Conservation (phyloP, 2,797 vertebrate species). For the Hyperoplus immaculatus region DNA sequence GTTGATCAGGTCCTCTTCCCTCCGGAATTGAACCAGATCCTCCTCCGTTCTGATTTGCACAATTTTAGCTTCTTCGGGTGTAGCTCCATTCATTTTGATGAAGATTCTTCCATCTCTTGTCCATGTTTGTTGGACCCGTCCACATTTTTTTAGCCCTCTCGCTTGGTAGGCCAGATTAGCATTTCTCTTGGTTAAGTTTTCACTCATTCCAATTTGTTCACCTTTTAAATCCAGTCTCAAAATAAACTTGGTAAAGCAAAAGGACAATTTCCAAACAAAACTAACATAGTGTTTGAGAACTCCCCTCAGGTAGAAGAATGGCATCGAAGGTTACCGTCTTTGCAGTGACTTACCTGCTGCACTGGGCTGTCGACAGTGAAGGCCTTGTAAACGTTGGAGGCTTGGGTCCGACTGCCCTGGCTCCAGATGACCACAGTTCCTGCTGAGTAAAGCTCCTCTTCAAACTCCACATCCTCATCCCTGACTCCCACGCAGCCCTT, state of each 20-base stretch:
- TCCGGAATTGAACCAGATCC: too few relatives aligned
- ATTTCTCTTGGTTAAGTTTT: too few relatives aligned
- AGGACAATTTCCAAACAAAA: neutral
- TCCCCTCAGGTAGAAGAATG: neutral
- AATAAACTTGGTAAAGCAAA: neutral
- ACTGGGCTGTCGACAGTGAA: conserved; percentile 97
- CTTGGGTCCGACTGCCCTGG: conserved; percentile 91
- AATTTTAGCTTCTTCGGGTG: too few relatives aligned
- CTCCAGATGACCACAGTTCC: conserved; percentile 98
- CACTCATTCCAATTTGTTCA: too few relatives aligned
- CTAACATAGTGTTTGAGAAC: neutral
- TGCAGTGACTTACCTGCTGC: conserved; percentile 86
- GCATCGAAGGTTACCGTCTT: neutral
- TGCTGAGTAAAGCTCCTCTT: conserved; percentile 95
- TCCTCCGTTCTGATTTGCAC: too few relatives aligned
- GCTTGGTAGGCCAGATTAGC: too few relatives aligned
- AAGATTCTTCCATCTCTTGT: too few relatives aligned
- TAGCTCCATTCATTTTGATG: too few relatives aligned
- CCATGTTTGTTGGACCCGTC: too few relatives aligned
- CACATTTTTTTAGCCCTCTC: too few relatives aligned
- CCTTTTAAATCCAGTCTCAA: neutral
- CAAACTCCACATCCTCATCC: conserved; percentile 91
- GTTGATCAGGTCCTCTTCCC: too few relatives aligned
- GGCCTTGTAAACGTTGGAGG: conserved; percentile 92
- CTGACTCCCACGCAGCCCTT: conserved; percentile 87